A percentile compares a stretch with the other conserved stretches of the same genome.
These are phyloP conservation scores for Melangyna quadrimaculata DNA, from an alignment of 2,888 invertebrate species.

Conservation along the genomic window DNA sequence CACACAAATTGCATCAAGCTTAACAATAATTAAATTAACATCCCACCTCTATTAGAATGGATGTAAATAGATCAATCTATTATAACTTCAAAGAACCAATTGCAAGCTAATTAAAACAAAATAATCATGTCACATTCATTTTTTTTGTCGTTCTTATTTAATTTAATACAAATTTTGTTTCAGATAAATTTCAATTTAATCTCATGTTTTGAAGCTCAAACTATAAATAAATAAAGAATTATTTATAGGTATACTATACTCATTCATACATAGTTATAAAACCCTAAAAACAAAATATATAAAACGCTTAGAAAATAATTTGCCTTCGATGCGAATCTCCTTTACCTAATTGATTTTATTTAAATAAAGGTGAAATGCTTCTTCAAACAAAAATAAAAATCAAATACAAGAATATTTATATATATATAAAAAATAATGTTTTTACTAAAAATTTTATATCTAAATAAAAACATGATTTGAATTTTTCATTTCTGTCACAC, in stretches of 20 bases:
- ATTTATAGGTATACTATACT: neutral
- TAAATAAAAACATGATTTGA: slow-evolving; percentile 19
- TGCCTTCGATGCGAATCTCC: slow-evolving; percentile 61
- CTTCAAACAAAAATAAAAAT: slow-evolving; percentile 14
- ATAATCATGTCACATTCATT: neutral
- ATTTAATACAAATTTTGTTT: neutral
- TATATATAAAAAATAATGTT: slow-evolving; percentile 21
- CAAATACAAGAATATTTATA: neutral
- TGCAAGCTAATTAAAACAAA: slow-evolving; percentile 4
- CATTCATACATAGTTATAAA: neutral
- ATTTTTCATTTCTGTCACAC: slow-evolving; percentile 37
- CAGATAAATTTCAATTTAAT: neutral
- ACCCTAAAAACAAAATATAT: neutral
- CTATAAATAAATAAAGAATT: neutral
- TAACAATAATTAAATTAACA: neutral
- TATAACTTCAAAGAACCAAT: slow-evolving; percentile 33
- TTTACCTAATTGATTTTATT: slow-evolving; percentile 35
- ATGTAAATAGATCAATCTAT: slow-evolving; percentile 17
- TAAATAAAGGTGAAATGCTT: slow-evolving; percentile 46
- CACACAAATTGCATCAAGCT: slow-evolving; percentile 11
- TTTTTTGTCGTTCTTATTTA: neutral
- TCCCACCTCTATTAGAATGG: slow-evolving; percentile 42
- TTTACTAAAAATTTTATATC: slow-evolving; percentile 51
- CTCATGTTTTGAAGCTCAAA: slow-evolving; percentile 10
- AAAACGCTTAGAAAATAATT: slow-evolving; percentile 66